A percentile compares a stretch with the other conserved stretches of the same genome.
phyloP scores from a whole-genome alignment of 1,140 invertebrate genomes.

The Planococcus citri region DNA sequence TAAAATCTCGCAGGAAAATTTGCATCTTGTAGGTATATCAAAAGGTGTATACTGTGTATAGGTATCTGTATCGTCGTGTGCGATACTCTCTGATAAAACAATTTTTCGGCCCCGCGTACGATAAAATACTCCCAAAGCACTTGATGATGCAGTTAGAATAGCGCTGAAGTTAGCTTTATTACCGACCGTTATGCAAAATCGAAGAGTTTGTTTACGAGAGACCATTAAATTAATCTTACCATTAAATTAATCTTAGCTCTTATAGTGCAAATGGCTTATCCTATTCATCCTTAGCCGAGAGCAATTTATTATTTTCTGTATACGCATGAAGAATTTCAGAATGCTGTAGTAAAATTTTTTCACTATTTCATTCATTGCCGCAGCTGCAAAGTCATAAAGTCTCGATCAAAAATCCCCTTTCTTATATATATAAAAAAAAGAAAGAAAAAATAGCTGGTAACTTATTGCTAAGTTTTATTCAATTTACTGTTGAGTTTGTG shows the following conservation, averaged over 20 bases:
- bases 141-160: neutral
- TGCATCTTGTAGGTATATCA: too few relatives aligned
- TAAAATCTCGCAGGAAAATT: too few relatives aligned
- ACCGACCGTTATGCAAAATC: neutral
- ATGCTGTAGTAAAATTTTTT: neutral
- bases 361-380: neutral
- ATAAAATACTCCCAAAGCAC: neutral
- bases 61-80: neutral
- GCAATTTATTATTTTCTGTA: neutral
- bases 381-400: neutral
- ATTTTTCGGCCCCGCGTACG: neutral
- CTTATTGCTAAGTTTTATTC: too few relatives aligned
- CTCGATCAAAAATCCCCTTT: neutral
- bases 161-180: neutral
- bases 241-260: conserved; percentile 1
- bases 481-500: too few relatives aligned
- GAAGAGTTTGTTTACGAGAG: conserved; percentile 6
- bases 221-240: neutral
- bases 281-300: neutral
- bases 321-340: too few relatives aligned
- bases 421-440: too few relatives aligned
- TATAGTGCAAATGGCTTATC: neutral
- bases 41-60: too few relatives aligned
- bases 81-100: neutral
- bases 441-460: too few relatives aligned